These are phyloP conservation scores for Delia radicum DNA, from an alignment of 1,140 invertebrate species.

Conservation along the genomic window DNA sequence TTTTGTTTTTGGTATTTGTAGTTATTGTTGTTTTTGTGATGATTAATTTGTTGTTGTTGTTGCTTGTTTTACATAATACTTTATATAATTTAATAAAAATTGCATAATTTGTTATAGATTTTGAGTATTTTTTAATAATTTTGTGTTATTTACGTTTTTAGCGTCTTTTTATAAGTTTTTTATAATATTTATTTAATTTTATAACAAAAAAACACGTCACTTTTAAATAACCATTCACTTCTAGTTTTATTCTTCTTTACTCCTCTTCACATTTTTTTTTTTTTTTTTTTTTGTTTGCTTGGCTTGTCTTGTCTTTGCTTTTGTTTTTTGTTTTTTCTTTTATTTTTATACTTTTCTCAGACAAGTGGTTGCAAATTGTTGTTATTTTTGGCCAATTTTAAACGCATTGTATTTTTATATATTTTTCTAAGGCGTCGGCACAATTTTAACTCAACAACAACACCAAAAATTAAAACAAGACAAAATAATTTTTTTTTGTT, in stretches of 20 bases:
- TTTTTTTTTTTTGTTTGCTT: background rate
- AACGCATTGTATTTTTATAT: background rate
- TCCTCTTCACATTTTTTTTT: background rate
- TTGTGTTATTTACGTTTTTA: background rate
- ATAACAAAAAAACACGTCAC: too few species aligned
- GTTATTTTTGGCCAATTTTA: slow-evolving; percentile 5
- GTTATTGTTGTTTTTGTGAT: too few species aligned
- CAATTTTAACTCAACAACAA: background rate
- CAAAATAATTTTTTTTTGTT: background rate
- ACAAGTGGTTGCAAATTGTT: slow-evolving; percentile 15
- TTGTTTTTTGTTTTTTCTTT: background rate
- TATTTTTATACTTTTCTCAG: background rate
- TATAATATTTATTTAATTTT: background rate
- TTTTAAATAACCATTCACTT: too few species aligned
- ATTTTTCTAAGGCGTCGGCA: background rate
- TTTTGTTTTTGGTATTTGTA: too few species aligned
- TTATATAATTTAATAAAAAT: too few species aligned
- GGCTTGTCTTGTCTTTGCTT: background rate
- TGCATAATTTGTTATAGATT: too few species aligned
- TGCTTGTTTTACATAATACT: too few species aligned
- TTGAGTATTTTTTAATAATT: background rate
- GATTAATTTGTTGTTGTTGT: too few species aligned
- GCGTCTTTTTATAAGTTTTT: background rate
- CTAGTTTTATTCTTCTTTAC: background rate
- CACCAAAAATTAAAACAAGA: background rate